A percentile compares a stretch with the other conserved stretches of the same genome.
Evolutionary conservation across 2,113 vertebrate species (phyloP).

Genomic region (Erythrocercus mccallii): DNA sequence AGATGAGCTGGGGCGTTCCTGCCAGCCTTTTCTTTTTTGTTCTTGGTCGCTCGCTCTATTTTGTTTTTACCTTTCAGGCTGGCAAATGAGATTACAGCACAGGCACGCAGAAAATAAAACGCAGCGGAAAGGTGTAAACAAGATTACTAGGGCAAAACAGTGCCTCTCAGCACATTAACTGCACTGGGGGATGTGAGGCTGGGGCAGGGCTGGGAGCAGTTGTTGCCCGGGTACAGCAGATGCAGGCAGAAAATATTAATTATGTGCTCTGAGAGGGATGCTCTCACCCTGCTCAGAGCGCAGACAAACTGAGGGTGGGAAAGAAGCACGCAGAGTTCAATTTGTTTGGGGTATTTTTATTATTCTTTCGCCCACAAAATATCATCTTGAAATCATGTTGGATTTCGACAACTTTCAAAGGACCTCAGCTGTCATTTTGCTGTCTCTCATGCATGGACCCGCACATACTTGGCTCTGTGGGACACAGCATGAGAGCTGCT

Average conservation of each 20-base stretch:
- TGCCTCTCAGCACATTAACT: neutral
- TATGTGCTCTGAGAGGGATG: neutral
- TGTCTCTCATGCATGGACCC: fast-evolving
- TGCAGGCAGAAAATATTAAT: neutral
- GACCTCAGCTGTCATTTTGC: neutral
- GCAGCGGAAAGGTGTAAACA: neutral
- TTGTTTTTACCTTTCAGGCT: neutral
- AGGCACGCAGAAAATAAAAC: neutral
- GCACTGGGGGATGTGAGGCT: neutral
- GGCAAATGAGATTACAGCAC: neutral
- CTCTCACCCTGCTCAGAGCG: neutral
- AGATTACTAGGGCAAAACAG: neutral
- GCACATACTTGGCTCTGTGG: neutral
- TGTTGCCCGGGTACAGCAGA: neutral
- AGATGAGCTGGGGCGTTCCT: neutral
- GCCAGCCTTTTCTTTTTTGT: neutral
- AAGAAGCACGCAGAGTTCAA: neutral
- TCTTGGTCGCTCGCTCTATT: neutral
- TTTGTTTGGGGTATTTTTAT: neutral
- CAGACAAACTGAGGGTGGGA: neutral
- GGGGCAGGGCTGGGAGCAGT: neutral
- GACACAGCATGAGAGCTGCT: neutral
- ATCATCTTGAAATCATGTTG: neutral
- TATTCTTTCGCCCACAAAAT: neutral
- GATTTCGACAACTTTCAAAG: neutral